phyloP scores from a whole-genome alignment of 2,113 vertebrate species.

The Coptodon bakossiorum region DNA sequence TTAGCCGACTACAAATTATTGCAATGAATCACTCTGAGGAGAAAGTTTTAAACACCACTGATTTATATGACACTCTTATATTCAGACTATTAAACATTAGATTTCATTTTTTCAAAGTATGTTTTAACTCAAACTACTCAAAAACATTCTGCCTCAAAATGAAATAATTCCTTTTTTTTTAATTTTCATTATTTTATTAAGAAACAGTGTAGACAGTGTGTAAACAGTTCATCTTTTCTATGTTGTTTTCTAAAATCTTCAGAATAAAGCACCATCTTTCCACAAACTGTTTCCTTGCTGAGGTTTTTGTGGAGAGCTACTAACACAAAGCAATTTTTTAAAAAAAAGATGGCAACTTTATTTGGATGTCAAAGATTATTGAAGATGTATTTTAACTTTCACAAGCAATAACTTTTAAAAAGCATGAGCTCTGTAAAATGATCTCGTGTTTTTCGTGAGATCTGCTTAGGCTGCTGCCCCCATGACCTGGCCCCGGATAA shows the following conservation, averaged over 20 bases:
- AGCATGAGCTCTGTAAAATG: neutral
- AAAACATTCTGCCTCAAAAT: neutral
- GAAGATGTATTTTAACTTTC: neutral
- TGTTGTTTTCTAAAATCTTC: neutral
- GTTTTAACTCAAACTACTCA: neutral
- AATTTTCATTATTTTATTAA: neutral
- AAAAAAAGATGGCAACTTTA: neutral
- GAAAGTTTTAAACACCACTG: neutral
- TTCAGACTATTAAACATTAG: neutral
- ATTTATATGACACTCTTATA: neutral
- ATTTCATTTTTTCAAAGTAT: neutral
- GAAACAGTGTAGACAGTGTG: neutral
- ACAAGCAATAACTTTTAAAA: neutral
- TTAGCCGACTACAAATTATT: neutral
- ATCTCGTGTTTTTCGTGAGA: neutral
- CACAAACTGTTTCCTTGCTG: neutral
- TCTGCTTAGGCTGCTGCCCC: neutral
- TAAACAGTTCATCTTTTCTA: neutral
- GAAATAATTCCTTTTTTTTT: neutral
- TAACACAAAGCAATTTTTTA: neutral
- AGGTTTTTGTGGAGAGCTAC: neutral
- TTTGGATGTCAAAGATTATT: neutral
- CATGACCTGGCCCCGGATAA: neutral
- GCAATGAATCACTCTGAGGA: neutral
- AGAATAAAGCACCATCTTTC: neutral